Evolutionary conservation across 23 tunicate species (phyloP).

Genomic region (Phallusia fumigata): DNA sequence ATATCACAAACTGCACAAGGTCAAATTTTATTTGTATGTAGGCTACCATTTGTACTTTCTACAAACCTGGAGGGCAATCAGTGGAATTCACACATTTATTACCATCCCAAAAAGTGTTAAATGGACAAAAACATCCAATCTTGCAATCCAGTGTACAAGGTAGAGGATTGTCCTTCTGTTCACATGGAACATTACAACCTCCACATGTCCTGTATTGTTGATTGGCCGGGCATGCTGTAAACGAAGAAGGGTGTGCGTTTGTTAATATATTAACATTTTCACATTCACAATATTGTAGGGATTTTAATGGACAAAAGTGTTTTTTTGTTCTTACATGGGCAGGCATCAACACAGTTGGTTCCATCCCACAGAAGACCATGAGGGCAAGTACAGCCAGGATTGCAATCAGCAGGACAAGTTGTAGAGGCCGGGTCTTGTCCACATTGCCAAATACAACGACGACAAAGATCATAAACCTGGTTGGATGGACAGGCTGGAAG

Average conservation of each 20-base stretch:
- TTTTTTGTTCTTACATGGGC: neutral
- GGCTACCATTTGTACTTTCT: too few relatives aligned
- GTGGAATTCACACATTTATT: conserved; percentile 20
- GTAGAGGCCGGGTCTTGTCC: neutral
- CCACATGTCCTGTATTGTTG: conserved; percentile 17
- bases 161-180: neutral
- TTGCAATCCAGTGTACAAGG: conserved; percentile 5
- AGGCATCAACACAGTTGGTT: neutral
- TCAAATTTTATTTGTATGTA: too few relatives aligned
- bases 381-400: neutral
- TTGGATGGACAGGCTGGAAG: neutral
- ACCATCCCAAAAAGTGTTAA: conserved; percentile 16
- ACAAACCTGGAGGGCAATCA: conserved; percentile 19
- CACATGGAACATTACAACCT: conserved; percentile 10
- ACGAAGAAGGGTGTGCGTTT: too few relatives aligned
- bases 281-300: too few relatives aligned
- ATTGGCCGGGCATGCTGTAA: neutral
- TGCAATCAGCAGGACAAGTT: neutral
- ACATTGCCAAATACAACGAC: neutral
- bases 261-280: too few relatives aligned
- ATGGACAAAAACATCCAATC: conserved; percentile 31
- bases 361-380: neutral
- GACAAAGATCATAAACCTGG: neutral
- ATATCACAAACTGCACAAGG: neutral
- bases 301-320: too few relatives aligned